These are phyloP conservation scores for Oncopeltus fasciatus DNA, from an alignment of 1,140 invertebrate genomes.

Conservation along the genomic window DNA sequence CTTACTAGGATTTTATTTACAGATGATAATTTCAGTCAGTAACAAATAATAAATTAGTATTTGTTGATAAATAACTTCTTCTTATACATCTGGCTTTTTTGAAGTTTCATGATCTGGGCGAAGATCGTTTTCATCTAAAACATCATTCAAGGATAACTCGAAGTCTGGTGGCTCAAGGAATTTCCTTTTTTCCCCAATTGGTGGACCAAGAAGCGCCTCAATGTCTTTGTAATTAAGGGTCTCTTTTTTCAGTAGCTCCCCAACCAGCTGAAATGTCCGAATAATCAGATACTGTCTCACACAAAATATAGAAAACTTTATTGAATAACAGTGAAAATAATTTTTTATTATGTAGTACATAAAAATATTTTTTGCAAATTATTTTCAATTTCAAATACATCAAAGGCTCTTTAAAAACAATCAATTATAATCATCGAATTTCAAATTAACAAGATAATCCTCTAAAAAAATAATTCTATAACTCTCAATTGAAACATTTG, in stretches of 20 bases:
- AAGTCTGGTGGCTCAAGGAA: slow-evolving; percentile 64
- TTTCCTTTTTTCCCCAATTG: slow-evolving; percentile 64
- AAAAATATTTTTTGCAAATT: background rate
- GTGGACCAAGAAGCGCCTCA: slow-evolving; percentile 74
- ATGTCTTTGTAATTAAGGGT: slow-evolving; percentile 85
- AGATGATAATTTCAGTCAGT: no score
- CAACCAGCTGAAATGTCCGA: slow-evolving; percentile 54
- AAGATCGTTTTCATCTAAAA: background rate
- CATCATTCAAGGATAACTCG: slow-evolving; percentile 32
- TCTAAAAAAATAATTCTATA: no score
- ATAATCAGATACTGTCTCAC: background rate
- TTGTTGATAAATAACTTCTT: no score
- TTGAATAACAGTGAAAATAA: background rate
- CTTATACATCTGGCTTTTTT: no score
- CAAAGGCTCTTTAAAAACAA: background rate
- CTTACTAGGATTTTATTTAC: no score
- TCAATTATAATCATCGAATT: background rate
- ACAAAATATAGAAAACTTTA: background rate
- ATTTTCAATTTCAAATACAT: background rate
- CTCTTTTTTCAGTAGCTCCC: slow-evolving; percentile 73
- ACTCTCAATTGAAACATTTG: no score
- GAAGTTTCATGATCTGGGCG: no score
- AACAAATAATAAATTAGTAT: no score
- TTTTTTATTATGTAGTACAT: background rate
- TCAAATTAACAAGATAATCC: no score